A percentile compares a stretch with the other conserved stretches of the same genome.
Evolutionary conservation across 2,888 invertebrate genomes (phyloP).

Genomic region (Thalpophila matura): DNA sequence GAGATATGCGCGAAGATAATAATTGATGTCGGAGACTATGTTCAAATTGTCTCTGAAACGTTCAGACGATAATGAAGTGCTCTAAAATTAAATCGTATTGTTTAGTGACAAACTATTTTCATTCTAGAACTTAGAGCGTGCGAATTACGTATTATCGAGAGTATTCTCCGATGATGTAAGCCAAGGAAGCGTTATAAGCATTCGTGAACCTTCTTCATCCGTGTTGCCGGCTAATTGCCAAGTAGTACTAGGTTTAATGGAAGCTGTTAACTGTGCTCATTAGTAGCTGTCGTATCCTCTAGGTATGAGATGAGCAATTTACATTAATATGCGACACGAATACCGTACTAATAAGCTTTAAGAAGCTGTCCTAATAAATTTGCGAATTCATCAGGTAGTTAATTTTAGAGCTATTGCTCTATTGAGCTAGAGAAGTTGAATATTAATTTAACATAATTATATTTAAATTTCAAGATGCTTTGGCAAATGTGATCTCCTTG

Average conservation of each 20-base stretch:
- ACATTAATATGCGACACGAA: slow-evolving; percentile 20
- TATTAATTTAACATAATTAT: too few relatives aligned
- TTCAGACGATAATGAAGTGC: slow-evolving; percentile 29
- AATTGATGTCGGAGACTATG: slow-evolving; percentile 47
- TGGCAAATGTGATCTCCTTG: too few relatives aligned
- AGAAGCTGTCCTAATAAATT: background rate
- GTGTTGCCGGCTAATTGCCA: slow-evolving; percentile 40
- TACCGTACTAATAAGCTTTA: slow-evolving; percentile 11
- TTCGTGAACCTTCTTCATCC: slow-evolving; percentile 33
- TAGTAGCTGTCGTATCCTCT: slow-evolving; percentile 33
- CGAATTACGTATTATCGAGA: slow-evolving; percentile 17
- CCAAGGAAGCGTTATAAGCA: slow-evolving; percentile 13
- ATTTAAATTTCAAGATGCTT: too few relatives aligned
- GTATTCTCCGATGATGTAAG: slow-evolving; percentile 36
- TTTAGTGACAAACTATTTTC: slow-evolving; percentile 28
- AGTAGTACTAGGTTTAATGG: slow-evolving; percentile 41
- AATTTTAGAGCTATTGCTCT: too few relatives aligned
- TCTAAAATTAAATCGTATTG: slow-evolving; percentile 45
- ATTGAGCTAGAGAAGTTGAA: too few relatives aligned
- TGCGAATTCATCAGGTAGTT: too few relatives aligned
- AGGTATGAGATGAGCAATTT: slow-evolving; percentile 1
- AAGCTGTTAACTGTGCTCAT: slow-evolving; percentile 39
- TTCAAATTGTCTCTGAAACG: slow-evolving; percentile 30
- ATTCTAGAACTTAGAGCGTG: slow-evolving; percentile 15
- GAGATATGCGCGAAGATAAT: slow-evolving; percentile 52